These are phyloP conservation scores for Columba janthina DNA, from an alignment of 2,113 vertebrate species.

Conservation along the genomic window DNA sequence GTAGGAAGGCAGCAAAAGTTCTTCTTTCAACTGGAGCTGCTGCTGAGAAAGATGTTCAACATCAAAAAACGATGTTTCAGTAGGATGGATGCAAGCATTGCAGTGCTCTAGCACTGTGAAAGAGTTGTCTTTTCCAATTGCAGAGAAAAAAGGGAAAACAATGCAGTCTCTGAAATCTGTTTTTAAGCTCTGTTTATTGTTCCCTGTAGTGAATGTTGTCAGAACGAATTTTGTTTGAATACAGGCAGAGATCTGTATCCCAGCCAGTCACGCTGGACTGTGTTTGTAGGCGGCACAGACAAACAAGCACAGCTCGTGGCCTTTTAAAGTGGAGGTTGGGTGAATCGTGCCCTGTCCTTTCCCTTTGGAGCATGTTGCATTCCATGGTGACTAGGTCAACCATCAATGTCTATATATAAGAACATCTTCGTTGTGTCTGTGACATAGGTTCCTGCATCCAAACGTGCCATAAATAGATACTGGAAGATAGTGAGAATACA, in stretches of 20 bases:
- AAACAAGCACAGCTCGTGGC: neutral
- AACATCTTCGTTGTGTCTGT: neutral
- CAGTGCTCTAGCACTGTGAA: rapidly evolving
- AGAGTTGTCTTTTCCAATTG: neutral
- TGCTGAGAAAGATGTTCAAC: neutral
- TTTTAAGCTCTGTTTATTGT: conserved; percentile 29
- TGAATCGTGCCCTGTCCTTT: neutral
- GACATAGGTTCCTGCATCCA: neutral
- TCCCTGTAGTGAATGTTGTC: neutral
- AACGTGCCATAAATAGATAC: neutral
- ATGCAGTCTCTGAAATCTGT: neutral
- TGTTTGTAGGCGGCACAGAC: neutral
- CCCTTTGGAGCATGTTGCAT: neutral
- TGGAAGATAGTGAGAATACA: neutral
- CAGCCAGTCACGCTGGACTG: neutral
- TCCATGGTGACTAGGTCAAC: neutral
- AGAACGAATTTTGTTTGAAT: neutral
- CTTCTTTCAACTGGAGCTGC: neutral
- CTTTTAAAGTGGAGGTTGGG: neutral
- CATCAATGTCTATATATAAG: rapidly evolving
- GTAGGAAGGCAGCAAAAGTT: neutral
- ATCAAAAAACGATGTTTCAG: neutral
- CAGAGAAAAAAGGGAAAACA: neutral
- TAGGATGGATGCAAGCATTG: neutral
- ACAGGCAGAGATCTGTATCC: neutral